Base-by-base conservation (phyloP, 2,113 vertebrate species). In the Corythaeola cristata region DNA sequence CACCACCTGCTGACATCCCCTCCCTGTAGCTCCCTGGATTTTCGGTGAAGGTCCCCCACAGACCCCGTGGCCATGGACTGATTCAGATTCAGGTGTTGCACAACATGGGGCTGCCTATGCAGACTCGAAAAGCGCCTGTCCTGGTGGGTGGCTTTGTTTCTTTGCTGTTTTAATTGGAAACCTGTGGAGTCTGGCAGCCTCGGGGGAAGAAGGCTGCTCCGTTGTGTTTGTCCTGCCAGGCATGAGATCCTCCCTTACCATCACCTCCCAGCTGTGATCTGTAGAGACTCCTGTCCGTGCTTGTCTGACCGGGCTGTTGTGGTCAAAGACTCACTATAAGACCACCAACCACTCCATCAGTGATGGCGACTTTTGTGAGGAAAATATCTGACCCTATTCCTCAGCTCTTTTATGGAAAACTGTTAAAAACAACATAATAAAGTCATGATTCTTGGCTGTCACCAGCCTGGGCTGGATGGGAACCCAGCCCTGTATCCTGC, bases 1-100 rank as follows among this genome's bases (percentile, higher is more conserved):
- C 93, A 73, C 88, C 92, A 90, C 49, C 95, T 94, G 90, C 92
- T 63, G 95, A 45, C 88, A 47, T 27, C 58, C 47, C 50, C 28
- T 45, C 56, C 86, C 33, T 14, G 49, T 5, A 72, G 75, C 75
- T 80, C 52, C 56, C 28, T 11, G 83, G 2, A 2, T 22, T 5
- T 23, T 41, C 1, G 0, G 8, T 7, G 53, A 37, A 64, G 76
- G 47, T 37, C 20, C 7, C n/a, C n/a, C n/a, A n/a, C n/a, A n/a
- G n/a, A n/a, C n/a, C n/a, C n/a, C n/a, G n/a, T n/a, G n/a, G 13
- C n/a, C 83, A 26, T 3, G 20, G 27, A 41, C 18, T 26, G 26
- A 2, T 24, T 47, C 27, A 27, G 44, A 11, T 35, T n/a, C 62
- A 21, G 50, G 56, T 9, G 21, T 55, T 47, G 45, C 27, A 32